A percentile compares a stretch with the other conserved stretches of the same genome.
phyloP scores from a whole-genome alignment of 2,797 vertebrate species.

The Artibeus lituratus region DNA sequence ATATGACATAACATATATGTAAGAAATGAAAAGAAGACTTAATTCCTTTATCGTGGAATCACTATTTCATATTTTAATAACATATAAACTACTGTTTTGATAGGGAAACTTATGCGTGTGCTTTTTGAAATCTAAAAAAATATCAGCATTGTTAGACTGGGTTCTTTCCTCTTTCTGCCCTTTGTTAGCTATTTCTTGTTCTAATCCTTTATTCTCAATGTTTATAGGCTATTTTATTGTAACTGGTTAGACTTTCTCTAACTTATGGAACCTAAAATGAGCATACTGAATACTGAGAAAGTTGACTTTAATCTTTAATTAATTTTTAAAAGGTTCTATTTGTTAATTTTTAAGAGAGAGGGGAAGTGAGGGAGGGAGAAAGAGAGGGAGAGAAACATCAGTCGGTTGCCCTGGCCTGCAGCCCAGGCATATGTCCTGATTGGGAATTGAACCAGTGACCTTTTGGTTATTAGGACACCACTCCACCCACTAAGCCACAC shows the following conservation, averaged over 20 bases:
- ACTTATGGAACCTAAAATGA: not conserved
- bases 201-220: not conserved
- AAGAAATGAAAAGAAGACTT: slow-evolving; percentile 1
- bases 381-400: too few relatives aligned
- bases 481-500: not conserved
- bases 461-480: not conserved
- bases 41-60: not conserved
- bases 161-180: not conserved
- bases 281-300: not conserved
- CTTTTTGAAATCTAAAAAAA: slow-evolving; percentile 14
- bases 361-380: not conserved
- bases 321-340: not conserved
- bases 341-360: not conserved
- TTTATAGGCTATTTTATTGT: not conserved
- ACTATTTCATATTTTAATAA: slow-evolving; percentile 36
- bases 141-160: not conserved
- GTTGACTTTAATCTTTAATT: not conserved
- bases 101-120: not conserved
- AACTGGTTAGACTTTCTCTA: not conserved
- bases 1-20: not conserved
- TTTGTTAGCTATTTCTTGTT: slow-evolving; percentile 22
- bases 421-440: not conserved
- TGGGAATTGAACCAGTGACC: not conserved
- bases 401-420: not conserved
- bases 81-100: not conserved